A percentile compares a stretch with the other conserved stretches of the same genome.
phyloP scores from a whole-genome alignment of 64 coral and sea anemone genomes.

The Montipora cactus region DNA sequence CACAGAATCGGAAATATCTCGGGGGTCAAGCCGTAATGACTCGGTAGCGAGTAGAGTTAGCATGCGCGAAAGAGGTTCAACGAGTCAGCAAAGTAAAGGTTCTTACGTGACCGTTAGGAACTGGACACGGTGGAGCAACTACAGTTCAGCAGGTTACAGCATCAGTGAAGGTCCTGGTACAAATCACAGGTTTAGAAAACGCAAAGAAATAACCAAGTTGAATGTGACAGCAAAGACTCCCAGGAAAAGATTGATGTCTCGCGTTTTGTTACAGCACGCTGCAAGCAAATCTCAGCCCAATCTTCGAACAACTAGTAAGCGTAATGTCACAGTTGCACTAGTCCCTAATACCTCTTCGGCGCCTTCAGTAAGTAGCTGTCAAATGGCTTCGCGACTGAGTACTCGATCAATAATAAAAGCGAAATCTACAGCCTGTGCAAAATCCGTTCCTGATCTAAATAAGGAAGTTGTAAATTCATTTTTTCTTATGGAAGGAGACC shows the following conservation, averaged over 20 bases:
- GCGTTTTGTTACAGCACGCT: background rate
- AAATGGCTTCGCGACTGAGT: constrained; percentile 28
- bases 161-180: constrained; percentile 19
- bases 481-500: constrained; percentile 27
- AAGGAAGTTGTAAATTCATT: background rate
- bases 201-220: background rate
- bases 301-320: constrained; percentile 7
- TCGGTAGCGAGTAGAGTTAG: background rate
- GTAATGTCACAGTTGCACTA: background rate
- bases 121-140: constrained; percentile 65
- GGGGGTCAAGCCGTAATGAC: background rate
- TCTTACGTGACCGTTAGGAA: constrained; percentile 62
- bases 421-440: background rate
- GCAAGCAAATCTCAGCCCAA: constrained; percentile 24
- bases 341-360: background rate
- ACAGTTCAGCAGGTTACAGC: constrained; percentile 63
- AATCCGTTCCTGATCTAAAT: constrained; percentile 35
- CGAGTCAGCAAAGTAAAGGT: constrained; percentile 29
- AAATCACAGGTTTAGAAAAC: background rate
- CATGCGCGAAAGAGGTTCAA: constrained; percentile 31
- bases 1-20: constrained; percentile 36
- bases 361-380: constrained; percentile 3
- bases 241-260: background rate
- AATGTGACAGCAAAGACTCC: background rate
- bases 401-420: constrained; percentile 36